Percentiles rank a stretch among this genome's conserved stretches.
These are phyloP conservation scores for Anas bernieri DNA, from an alignment of 2,797 vertebrate species.

Conservation along the genomic window DNA sequence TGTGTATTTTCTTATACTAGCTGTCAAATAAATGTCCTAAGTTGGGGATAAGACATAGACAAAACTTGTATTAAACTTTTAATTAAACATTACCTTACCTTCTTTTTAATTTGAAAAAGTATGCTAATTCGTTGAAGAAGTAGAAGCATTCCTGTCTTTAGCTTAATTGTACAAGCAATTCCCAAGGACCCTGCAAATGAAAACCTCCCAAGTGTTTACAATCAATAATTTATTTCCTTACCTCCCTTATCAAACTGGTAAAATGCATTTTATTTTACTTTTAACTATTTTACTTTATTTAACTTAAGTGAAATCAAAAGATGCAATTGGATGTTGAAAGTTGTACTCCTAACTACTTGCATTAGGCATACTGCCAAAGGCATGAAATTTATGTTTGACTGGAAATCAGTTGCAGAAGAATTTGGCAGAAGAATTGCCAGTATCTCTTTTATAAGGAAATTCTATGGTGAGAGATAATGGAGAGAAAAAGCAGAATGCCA, in stretches of 20 bases:
- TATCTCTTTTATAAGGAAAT: not conserved
- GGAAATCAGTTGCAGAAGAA: not conserved
- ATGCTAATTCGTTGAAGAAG: not conserved
- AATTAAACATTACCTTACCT: not conserved
- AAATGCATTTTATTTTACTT: not conserved
- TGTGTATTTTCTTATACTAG: not conserved
- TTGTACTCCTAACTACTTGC: not conserved
- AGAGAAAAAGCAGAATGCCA: not conserved
- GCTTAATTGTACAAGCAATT: not conserved
- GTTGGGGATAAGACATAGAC: not conserved
- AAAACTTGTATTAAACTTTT: not conserved
- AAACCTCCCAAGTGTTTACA: not conserved
- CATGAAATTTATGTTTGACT: not conserved
- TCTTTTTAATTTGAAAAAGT: not conserved
- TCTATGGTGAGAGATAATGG: not conserved
- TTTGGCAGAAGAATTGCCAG: not conserved
- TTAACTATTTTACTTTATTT: not conserved
- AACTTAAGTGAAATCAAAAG: not conserved
- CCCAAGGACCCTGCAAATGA: not conserved
- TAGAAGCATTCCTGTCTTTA: not conserved
- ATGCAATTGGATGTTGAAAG: not conserved
- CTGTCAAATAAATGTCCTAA: not conserved
- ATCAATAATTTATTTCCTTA: not conserved
- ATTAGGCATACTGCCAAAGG: not conserved
- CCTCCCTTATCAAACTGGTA: not conserved